Evolutionary conservation across 1,140 invertebrate genomes (phyloP).

Genomic region (Antheraea mylitta): DNA sequence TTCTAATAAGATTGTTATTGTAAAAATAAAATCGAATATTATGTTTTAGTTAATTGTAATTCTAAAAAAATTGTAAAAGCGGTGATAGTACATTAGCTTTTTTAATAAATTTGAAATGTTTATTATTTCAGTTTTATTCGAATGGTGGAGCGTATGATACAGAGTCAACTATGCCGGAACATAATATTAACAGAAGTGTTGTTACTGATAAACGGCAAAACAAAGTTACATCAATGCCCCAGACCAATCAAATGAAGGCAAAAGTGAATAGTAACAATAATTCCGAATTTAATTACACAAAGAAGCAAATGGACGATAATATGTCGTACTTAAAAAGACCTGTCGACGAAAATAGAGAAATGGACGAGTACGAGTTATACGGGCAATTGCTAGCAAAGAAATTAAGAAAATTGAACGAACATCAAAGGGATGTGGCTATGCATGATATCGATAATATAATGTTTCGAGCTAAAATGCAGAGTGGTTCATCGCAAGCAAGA

Average conservation of each 20-base stretch:
- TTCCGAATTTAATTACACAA: conserved; percentile 17
- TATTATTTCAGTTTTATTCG: conserved; percentile 25
- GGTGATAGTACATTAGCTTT: no score
- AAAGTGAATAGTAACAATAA: conserved; percentile 8
- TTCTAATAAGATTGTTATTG: background rate
- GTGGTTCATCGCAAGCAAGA: conserved; percentile 24
- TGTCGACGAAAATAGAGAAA: conserved; percentile 18
- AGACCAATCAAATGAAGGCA: background rate
- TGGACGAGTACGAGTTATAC: conserved; percentile 62
- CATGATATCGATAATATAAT: conserved; percentile 71
- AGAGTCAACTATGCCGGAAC: conserved; percentile 17
- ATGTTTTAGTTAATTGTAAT: background rate
- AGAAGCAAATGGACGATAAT: conserved; percentile 21
- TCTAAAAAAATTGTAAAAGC: no score
- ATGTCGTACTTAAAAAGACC: conserved; percentile 16
- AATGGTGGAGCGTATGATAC: conserved; percentile 19
- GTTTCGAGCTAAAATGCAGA: conserved; percentile 65
- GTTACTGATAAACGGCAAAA: conserved; percentile 21
- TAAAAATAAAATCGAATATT: background rate
- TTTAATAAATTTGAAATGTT: background rate
- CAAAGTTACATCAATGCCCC: background rate
- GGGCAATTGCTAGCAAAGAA: conserved; percentile 61
- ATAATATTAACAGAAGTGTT: conserved; percentile 12
- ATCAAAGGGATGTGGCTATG: conserved; percentile 61
- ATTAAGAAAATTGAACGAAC: conserved; percentile 63